A percentile compares a stretch with the other conserved stretches of the same genome.
These are phyloP conservation scores for Patella caerulea DNA, from an alignment of 2,888 invertebrate species.

Conservation along the genomic window DNA sequence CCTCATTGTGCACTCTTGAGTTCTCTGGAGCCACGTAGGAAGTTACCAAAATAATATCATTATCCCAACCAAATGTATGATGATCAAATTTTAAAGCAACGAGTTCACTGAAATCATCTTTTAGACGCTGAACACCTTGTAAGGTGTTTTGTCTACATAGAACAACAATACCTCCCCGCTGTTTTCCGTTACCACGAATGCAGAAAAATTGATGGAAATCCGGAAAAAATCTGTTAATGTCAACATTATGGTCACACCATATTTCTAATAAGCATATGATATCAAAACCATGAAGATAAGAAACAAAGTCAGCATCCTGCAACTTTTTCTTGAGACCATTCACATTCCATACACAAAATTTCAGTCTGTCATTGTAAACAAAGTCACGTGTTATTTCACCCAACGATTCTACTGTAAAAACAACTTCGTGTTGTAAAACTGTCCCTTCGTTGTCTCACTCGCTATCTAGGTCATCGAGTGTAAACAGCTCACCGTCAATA, in stretches of 20 bases:
- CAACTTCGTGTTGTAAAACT: neutral
- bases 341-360: neutral
- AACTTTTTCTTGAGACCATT: neutral
- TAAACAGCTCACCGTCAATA: neutral
- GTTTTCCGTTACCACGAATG: too few relatives aligned
- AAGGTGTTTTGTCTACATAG: too few relatives aligned
- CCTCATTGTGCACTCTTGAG: neutral
- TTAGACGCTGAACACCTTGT: too few relatives aligned
- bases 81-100: too few relatives aligned
- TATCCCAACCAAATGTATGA: too few relatives aligned
- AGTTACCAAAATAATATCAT: neutral
- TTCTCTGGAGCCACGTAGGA: neutral
- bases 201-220: too few relatives aligned
- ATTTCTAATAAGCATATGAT: neutral
- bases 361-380: neutral
- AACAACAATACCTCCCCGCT: too few relatives aligned
- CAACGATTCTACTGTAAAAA: too few relatives aligned
- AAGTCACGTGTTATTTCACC: too few relatives aligned
- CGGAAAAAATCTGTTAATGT: neutral
- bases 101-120: too few relatives aligned
- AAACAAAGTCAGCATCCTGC: neutral
- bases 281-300: neutral
- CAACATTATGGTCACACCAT: neutral
- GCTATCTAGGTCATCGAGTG: neutral
- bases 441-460: neutral